phyloP scores from a whole-genome alignment of 2,113 vertebrate genomes.

The Tachycineta bicolor region DNA sequence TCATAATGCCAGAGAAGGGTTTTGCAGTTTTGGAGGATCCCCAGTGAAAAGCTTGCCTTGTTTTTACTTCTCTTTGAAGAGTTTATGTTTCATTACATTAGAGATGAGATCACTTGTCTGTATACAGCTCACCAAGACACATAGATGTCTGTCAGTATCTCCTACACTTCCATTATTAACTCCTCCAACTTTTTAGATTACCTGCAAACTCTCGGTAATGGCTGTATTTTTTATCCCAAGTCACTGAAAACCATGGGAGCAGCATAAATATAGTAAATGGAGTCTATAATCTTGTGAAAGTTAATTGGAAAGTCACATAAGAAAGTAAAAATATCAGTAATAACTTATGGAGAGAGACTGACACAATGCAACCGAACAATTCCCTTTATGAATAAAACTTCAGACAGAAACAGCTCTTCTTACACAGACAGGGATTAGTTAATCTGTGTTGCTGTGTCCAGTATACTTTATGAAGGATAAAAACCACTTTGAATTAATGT shows the following conservation, averaged over 20 bases:
- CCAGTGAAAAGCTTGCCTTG: background rate
- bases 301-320: background rate
- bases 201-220: background rate
- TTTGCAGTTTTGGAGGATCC: background rate
- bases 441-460: background rate
- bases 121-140: background rate
- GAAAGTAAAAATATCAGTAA: background rate
- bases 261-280: background rate
- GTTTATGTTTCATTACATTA: background rate
- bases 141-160: background rate
- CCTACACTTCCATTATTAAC: background rate
- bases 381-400: background rate
- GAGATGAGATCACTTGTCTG: background rate
- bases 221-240: background rate
- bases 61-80: background rate
- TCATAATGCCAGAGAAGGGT: background rate
- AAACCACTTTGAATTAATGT: constrained; percentile 31
- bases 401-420: background rate
- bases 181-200: background rate
- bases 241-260: background rate
- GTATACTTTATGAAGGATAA: constrained; percentile 12
- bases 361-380: background rate
- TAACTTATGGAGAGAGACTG: background rate
- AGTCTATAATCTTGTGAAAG: background rate
- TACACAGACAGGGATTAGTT: background rate